These are phyloP conservation scores for Linepithema humile DNA, from an alignment of 1,140 invertebrate species.

Conservation along the genomic window DNA sequence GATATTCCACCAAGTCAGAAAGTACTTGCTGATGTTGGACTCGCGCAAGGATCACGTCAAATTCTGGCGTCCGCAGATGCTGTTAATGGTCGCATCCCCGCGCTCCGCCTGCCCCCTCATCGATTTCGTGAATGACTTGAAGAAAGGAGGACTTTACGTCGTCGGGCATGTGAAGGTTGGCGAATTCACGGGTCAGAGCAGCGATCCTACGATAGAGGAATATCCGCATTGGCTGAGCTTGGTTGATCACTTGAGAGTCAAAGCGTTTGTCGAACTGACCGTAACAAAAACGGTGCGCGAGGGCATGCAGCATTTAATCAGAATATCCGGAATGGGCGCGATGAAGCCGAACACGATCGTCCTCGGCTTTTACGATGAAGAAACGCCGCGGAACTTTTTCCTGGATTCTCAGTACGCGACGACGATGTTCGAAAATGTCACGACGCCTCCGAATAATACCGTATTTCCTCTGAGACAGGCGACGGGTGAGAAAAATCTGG, in stretches of 20 bases:
- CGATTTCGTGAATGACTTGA: constrained; percentile 99
- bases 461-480: constrained; percentile 82
- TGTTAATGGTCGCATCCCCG: constrained; percentile 96
- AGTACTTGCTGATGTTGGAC: constrained; percentile 98
- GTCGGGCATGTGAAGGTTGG: constrained; percentile 95
- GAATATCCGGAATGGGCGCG: constrained; percentile 97
- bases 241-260: constrained; percentile 95
- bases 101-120: constrained; percentile 96
- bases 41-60: constrained; percentile 99
- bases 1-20: constrained; percentile 99
- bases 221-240: constrained; percentile 94
- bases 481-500: constrained; percentile 75
- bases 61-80: constrained; percentile 99
- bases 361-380: constrained; percentile 94
- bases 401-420: constrained; percentile 82
- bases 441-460: constrained; percentile 71
- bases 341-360: constrained; percentile 99
- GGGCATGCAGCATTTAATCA: constrained; percentile 96
- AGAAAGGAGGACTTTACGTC: constrained; percentile 98
- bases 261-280: constrained; percentile 98
- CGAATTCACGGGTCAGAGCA: constrained; percentile 84
- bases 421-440: constrained; percentile 77
- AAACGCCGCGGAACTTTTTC: constrained; percentile 91
- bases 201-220: constrained; percentile 91
- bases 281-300: constrained; percentile 93